Evolutionary conservation across 1,140 invertebrate species (phyloP).

Genomic region (Alviniconcha marisindica): DNA sequence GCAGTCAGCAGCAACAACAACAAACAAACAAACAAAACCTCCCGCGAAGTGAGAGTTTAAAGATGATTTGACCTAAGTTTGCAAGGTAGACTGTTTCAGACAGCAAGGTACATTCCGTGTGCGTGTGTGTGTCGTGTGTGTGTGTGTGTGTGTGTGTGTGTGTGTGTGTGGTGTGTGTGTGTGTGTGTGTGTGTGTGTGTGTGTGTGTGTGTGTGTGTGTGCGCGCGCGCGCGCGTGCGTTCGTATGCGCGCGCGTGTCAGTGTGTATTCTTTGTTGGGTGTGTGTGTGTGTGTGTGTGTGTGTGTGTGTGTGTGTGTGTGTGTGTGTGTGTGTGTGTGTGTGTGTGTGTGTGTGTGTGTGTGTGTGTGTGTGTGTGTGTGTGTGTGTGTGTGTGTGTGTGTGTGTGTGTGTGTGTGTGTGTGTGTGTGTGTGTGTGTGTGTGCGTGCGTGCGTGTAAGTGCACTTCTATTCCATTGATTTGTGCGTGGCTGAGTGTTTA

Average conservation of each 20-base stretch:
- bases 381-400: conserved; percentile 1
- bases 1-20: too few relatives aligned
- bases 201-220: neutral
- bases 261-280: neutral
- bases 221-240: neutral
- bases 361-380: neutral
- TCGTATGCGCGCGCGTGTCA: neutral
- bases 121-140: neutral
- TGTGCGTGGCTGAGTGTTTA: too few relatives aligned
- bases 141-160: neutral
- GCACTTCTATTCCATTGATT: too few relatives aligned
- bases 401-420: neutral
- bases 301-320: neutral
- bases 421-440: neutral
- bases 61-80: too few relatives aligned
- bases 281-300: neutral
- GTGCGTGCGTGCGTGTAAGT: neutral
- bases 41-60: too few relatives aligned
- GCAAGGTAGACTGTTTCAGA: too few relatives aligned
- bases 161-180: neutral
- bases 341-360: neutral
- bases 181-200: neutral
- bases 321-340: conserved; percentile 16
- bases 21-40: too few relatives aligned
- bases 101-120: too few relatives aligned